A percentile compares a stretch with the other conserved stretches of the same genome.
Conservation (phyloP, 2,797 vertebrate species). For the Sebastes ruberrimus region DNA sequence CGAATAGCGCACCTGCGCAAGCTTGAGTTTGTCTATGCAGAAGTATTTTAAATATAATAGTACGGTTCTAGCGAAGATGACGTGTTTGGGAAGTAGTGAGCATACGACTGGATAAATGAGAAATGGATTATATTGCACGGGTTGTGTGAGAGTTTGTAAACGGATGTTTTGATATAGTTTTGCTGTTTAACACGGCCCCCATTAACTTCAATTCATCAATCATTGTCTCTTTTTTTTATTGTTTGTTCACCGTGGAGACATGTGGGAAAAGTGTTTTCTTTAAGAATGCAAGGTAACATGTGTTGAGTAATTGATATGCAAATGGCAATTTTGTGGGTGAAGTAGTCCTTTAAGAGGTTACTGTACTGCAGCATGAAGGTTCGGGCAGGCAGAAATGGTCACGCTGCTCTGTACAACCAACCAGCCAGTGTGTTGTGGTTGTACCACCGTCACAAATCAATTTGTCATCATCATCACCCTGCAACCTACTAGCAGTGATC, state of each 20-base stretch:
- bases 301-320: neutral
- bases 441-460: conserved; percentile 45
- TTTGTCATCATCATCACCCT: conserved; percentile 51
- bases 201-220: neutral
- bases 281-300: neutral
- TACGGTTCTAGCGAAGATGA: no score
- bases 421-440: conserved; percentile 29
- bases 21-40: no score
- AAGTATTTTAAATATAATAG: no score
- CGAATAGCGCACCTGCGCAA: no score
- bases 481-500: conserved; percentile 45
- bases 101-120: neutral
- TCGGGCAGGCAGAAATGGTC: conserved; percentile 6
- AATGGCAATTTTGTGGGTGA: neutral
- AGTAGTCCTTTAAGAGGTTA: conserved; percentile 30
- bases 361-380: conserved; percentile 5
- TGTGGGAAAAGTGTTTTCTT: neutral
- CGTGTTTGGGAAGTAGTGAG: neutral
- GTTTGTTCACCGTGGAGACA: neutral
- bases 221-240: neutral
- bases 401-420: conserved; percentile 1
- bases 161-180: neutral
- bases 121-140: neutral
- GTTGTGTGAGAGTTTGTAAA: neutral
- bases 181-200: neutral